Evolutionary conservation across 1,140 invertebrate species (phyloP), one percentile per base, ranked within the genome.

Genomic region (Temnothorax nylanderi): DNA sequence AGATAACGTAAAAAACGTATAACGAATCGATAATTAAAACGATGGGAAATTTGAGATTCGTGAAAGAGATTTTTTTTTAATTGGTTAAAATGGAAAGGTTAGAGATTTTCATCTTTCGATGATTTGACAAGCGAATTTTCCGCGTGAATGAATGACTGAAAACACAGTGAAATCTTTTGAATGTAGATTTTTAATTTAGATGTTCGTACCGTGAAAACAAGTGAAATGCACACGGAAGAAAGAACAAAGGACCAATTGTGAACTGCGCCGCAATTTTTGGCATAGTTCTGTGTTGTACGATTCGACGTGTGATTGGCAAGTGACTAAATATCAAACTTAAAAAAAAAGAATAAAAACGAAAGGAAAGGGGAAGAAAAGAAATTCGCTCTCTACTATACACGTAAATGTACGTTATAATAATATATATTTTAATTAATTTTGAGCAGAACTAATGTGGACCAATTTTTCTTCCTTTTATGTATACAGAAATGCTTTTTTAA

Each of bases 141-240:
- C 7, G 2, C 26, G 3, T 69, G 18, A 74, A n/a, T 34, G 16
- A 54, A 72, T 4, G 11, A n/a, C 26, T 21, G 37, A 44, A 82
- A 82, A 74, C 18, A 6, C 51, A 72, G 13, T 34, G n/a, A 0
- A 82, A 41, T 37, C 26, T 74, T 82, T 82, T 60, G 37, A 82
- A 47, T 58, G 37, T 41, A 74, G 80, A 82, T 82, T 74, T 82
- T 58, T 69, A 74, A 82, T 82, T 82, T 82, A 82, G 67, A 74
- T 82, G 26, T 47, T 77, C 16, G n/a, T 47, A 41, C 6, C 51
- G 26, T 32, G 34, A 41, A 18, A 37, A 13, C 34, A 26, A 80
- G 47, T 21, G 34, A 82, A 58, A 58, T 6, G 11, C 80, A 11
- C 3, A 58, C 18, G 18, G 5, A 82, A 74, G 41, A 2, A 60